Evolutionary conservation across 2,113 vertebrate genomes (phyloP), one percentile per base, ranked within the genome.

Genomic region (Sula dactylatra): DNA sequence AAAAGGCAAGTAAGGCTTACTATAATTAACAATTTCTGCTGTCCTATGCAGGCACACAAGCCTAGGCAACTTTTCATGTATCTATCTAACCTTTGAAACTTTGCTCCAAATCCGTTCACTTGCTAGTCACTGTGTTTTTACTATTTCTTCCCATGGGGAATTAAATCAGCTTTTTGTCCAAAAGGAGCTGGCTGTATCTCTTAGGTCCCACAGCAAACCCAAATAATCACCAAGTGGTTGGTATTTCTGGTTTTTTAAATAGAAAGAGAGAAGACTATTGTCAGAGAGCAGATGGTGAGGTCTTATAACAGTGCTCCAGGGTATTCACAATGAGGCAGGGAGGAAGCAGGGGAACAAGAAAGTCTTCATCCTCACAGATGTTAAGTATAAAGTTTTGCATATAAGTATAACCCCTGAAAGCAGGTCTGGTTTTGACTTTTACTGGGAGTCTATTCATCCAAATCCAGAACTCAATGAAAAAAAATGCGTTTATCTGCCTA

Each of bases 211-310:
- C 36, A 93, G 49, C 71, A 95, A 82, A 73, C 29, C 65, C 87
- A 89, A 69, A 94, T 42, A 80, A 72, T 38, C 54, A 84, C 38
- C 47, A 89, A 72, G 64, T 15, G 79, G 58, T 45, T 87, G 49
- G 67, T 52, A 85, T 91, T 90, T 62, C 58, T 52, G 64, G 0
- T 47, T 78, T 85, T 71, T 84, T 47, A 47, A 82, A 56, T 26
- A 82, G 80, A 44, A 66, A 76, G 31, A 88, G 73, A 54, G 78
- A 84, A 84, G 65, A 38, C 73, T 73, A 38, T 56, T 87, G 91
- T 89, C 73, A 92, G 58, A 66, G 78, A 95, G 81, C 95, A 96
- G 95, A 93, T 96, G 97, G 81, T 76, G 61, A 89, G 96, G 89
- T 85, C 91, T 94, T 25, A 31, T 5, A 66, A 38, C 54, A 58